Base-by-base conservation (phyloP, 30 jellyfish, hydroid and myxozoan genomes). In the Chrysaora quinquecirrha region DNA sequence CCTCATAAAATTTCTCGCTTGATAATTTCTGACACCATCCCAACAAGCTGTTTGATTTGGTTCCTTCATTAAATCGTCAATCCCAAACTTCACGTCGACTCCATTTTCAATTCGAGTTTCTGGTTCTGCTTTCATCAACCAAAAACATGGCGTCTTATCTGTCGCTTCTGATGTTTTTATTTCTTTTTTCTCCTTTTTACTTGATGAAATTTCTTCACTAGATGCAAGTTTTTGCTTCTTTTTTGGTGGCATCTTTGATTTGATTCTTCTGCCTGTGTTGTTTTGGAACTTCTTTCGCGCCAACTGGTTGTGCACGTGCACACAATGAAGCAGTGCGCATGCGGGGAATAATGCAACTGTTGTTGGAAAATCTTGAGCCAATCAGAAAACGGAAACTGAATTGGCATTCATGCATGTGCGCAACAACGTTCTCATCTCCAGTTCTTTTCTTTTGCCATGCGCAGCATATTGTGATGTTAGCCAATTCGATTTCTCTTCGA, bases 11-110 rank as follows among this genome's bases (percentile, higher is more conserved):
- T 93, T 93, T 19, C 98, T 48, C 18, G 98, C 97, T 64, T 93
- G 98, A 63, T 93, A 87, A 67, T 93, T 93, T 29, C 98, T 49
- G 27, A 93, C 98, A 1, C 98, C 98, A 82, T 93, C 97, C 98
- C 98, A 93, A 31, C 95, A 80, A 0, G 96, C 95, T 30, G 98
- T 93, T 73, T 80, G 93, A 0, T 85, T 70, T 52, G 97, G 97
- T 38, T 93, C 97, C 14, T 70, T 56, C 82, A 72, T 86, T 75
- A 93, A 71, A 71, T 93, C 98, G 29, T 93, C 97, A 9, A 93
- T 83, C 56, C 97, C 96, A 82, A 86, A 93, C 65, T 91, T 91
- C 20, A 86, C 98, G 81, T 91, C 98, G n/a, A 91, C 92, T 3
- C 96, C 96, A 38, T 91, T 91, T 67, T 91, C 96, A 7, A 91